phyloP scores from a whole-genome alignment of 2,888 invertebrate genomes.

The Papilio elwesi region DNA sequence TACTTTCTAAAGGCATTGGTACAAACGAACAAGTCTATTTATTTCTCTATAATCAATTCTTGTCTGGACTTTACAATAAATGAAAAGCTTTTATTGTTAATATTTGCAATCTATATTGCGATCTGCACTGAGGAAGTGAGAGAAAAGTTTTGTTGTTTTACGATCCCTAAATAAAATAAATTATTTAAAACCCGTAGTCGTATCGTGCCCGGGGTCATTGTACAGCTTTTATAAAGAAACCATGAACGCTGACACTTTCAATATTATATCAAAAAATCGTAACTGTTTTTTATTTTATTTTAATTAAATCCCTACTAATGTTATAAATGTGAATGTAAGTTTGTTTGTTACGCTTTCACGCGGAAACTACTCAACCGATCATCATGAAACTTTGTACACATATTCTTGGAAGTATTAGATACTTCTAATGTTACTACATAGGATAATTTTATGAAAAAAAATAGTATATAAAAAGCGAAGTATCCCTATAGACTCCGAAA shows the following conservation, averaged over 20 bases:
- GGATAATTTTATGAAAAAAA: too few relatives aligned
- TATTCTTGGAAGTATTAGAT: too few relatives aligned
- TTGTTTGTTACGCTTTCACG: too few relatives aligned
- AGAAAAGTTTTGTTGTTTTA: neutral
- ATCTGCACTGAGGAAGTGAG: conserved; percentile 15
- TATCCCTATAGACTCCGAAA: too few relatives aligned
- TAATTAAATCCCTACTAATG: too few relatives aligned
- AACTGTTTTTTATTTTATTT: neutral
- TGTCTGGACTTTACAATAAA: neutral
- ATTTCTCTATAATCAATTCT: neutral
- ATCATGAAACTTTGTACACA: too few relatives aligned
- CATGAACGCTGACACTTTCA: neutral
- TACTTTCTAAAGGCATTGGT: neutral
- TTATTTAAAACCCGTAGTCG: neutral
- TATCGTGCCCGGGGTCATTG: conserved; percentile 5
- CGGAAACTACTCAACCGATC: too few relatives aligned
- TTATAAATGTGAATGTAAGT: too few relatives aligned
- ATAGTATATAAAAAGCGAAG: too few relatives aligned
- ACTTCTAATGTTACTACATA: too few relatives aligned
- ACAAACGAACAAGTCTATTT: neutral
- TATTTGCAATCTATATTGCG: conserved; percentile 27
- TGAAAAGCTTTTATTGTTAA: conserved; percentile 15
- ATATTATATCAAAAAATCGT: neutral
- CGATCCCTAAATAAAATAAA: conserved; percentile 13
- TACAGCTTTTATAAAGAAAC: neutral